Base-by-base conservation (phyloP, 2,113 vertebrate genomes). In the Myotis brandtii region DNA sequence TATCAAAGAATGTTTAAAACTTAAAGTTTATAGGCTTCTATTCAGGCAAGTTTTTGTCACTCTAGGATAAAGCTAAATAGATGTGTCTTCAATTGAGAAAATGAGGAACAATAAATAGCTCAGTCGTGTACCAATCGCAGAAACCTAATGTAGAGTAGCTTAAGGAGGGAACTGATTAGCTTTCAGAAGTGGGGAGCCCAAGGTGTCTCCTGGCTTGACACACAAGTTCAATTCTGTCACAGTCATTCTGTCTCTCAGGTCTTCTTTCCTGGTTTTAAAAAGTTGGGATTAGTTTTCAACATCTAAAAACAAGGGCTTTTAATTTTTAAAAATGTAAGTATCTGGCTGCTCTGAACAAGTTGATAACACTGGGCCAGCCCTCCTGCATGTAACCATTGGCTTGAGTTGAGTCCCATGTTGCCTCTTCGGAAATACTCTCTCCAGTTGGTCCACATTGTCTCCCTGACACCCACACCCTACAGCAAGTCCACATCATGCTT, bases 321-420 rank as follows among this genome's bases (percentile, higher is more conserved):
- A 46, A 86, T 92, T 59, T 54, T 92, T 67, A 92, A 94, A 40
- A 70, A 72, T 18, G 18, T 70, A 70, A 93, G 48, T 72, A 27
- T 77, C 76, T 40, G 13, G 7, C 43, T 72, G 14, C 27, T 79
- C 48, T 73, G 72, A 77, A 54, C 43, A 83, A 46, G 84, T 84
- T 48, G 3, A 10, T 27, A 56, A 27, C 70, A 52, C 48, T 62
- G 9, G 27, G 48, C 82, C 17, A 69, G 12, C 5, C 34, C 56
- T 62, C 79, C 37, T 92, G 25, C n/a, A 6, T 2, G 4, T 40
- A 13, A 43, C 23, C 23, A 30, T 1, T 72, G 34, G 34, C 54
- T 54, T 70, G 34, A 48, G 9, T 20, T 87, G 69, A 72, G 27
- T 84, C 37, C 43, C 54, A 25, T 48, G 1, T 40, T 88, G 43